These are phyloP conservation scores for Drosophila heteroneura DNA, from an alignment of 2,888 invertebrate species.

Conservation along the genomic window DNA sequence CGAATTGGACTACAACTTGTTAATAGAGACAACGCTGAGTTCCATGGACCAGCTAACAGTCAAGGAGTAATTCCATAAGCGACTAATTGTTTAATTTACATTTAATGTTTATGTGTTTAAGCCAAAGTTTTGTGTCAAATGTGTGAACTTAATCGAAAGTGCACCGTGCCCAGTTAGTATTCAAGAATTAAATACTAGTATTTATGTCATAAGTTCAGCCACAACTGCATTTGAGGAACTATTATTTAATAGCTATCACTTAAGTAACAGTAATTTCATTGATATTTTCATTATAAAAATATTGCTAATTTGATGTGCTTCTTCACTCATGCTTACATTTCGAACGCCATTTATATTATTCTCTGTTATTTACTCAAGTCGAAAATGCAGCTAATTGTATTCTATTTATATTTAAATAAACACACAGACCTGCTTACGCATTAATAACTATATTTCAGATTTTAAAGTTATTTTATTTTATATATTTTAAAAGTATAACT, in stretches of 20 bases:
- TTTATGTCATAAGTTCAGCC: neutral
- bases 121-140: slow-evolving; percentile 54
- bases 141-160: neutral
- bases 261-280: neutral
- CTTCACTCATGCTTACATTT: slow-evolving; percentile 1
- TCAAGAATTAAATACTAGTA: slow-evolving; percentile 8
- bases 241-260: neutral
- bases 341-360: neutral
- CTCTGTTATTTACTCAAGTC: neutral
- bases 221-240: neutral
- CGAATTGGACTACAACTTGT: slow-evolving; percentile 93
- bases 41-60: slow-evolving; percentile 83
- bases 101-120: slow-evolving; percentile 9
- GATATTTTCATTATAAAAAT: neutral
- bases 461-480: neutral
- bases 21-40: slow-evolving; percentile 91
- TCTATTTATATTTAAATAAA: slow-evolving; percentile 1
- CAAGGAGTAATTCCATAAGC: slow-evolving; percentile 31
- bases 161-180: slow-evolving; percentile 4
- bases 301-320: slow-evolving; percentile 1
- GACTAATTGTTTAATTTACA: slow-evolving; percentile 17
- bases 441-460: neutral
- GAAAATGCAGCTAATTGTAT: slow-evolving; percentile 16
- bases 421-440: neutral
- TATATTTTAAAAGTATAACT: neutral